Percentiles rank a stretch among this genome's conserved stretches.
These are phyloP conservation scores for Venustoraphidia nigricollis DNA, from an alignment of 2,888 invertebrate genomes.

Conservation along the genomic window DNA sequence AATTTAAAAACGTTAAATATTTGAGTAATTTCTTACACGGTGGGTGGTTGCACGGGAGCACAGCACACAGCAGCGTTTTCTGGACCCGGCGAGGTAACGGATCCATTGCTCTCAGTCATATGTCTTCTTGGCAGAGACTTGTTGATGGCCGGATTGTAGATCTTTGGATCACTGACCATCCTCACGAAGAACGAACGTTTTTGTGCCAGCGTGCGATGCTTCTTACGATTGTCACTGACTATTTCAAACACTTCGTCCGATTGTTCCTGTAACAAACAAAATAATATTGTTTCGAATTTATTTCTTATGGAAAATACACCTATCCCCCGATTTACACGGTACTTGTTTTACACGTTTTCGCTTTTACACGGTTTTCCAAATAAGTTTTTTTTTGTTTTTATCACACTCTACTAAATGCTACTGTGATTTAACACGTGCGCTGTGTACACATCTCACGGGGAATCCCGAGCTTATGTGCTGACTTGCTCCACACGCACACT, in stretches of 20 bases:
- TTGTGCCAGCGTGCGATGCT: conserved; percentile 68
- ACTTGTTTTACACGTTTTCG: too few species aligned
- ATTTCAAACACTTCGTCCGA: conserved; percentile 62
- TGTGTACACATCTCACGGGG: too few species aligned
- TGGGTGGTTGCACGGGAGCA: conserved; percentile 26
- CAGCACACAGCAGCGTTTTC: conserved; percentile 20
- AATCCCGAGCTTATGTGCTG: too few species aligned
- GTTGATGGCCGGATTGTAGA: conserved; percentile 84
- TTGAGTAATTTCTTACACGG: conserved; percentile 20
- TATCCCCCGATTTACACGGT: too few species aligned
- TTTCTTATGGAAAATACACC: not conserved
- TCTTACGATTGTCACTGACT: conserved; percentile 53
- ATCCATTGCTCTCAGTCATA: conserved; percentile 26
- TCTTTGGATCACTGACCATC: conserved; percentile 95
- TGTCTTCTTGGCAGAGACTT: conserved; percentile 49
- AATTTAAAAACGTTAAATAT: too few species aligned
- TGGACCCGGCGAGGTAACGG: conserved; percentile 24
- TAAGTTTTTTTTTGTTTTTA: too few species aligned
- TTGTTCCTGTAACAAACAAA: conserved; percentile 27
- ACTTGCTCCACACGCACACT: too few species aligned
- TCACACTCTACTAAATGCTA: too few species aligned
- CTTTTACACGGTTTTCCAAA: too few species aligned
- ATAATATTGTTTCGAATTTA: conserved; percentile 2
- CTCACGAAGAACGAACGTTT: conserved; percentile 93
- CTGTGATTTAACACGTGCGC: too few species aligned